Evolutionary conservation across 2,888 invertebrate species (phyloP).

Genomic region (Xestia ashworthii): DNA sequence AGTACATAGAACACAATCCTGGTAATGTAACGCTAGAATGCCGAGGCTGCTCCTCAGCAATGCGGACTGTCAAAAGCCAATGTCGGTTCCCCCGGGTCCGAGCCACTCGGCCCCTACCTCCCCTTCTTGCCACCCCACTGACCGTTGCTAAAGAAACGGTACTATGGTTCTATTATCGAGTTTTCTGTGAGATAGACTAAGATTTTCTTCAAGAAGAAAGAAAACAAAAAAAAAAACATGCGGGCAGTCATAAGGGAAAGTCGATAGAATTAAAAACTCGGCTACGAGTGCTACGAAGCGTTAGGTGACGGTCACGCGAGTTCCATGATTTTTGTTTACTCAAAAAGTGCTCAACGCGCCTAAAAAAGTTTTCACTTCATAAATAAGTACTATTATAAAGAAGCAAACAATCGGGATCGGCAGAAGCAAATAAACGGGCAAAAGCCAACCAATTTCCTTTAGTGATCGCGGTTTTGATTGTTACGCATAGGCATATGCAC

Average conservation of each 20-base stretch:
- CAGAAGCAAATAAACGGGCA: not conserved
- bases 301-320: no score
- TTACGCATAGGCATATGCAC: no score
- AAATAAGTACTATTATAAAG: no score
- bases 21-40: constrained; percentile 71
- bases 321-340: no score
- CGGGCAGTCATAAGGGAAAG: no score
- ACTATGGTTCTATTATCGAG: constrained; percentile 70
- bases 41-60: constrained; percentile 73
- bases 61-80: constrained; percentile 89
- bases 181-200: constrained; percentile 8
- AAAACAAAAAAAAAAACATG: not conserved
- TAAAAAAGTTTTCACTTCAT: no score
- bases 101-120: constrained; percentile 75
- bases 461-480: not conserved
- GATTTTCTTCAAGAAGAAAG: not conserved
- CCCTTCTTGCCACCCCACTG: constrained; percentile 77
- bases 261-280: no score
- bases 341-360: no score
- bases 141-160: constrained; percentile 73
- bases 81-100: constrained; percentile 83
- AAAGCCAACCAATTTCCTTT: not conserved
- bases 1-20: constrained; percentile 59
- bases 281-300: no score
- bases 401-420: no score